Base-by-base conservation (phyloP, 2,113 vertebrate species). In the Arenaria interpres region DNA sequence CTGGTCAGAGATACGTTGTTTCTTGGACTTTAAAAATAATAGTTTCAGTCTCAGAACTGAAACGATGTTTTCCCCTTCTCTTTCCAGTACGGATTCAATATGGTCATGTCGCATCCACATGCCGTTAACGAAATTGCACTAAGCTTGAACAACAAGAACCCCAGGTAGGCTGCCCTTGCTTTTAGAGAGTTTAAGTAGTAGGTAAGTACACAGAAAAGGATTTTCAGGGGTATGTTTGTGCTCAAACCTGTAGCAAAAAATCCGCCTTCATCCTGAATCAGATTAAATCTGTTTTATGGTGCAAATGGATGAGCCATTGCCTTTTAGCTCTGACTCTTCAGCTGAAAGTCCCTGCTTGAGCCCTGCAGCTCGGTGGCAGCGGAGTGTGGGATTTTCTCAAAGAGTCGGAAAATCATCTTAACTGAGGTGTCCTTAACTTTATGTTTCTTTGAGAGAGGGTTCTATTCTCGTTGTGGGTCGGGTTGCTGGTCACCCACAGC, bases 41-140 rank as follows among this genome's bases (percentile, higher is more conserved):
- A 6, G 24, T 53, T 50, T 43, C 14, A 23, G 33, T 66, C 56
- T 46, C 24, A 14, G 7, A 81, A 13, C 48, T 68, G 76, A 76
- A 50, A 30, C 15, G 1, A 2, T 43, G 1, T 5, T 80, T 59
- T 69, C 79, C 69, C 37, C 37, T 67, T 86, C 90, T 69, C 10
- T 51, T 85, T 95, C 54, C 94, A 99, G 99, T 99, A 99, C 2
- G 99, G 99, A 25, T 99, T 99, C 98, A 99, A 99, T 95, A 99
- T 99, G 99, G 99, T 99, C 51, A 99, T 99, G 99, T 99, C 99
- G 4, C 99, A 99, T 33, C 99, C 99, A 1, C 99, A 99, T 20
- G 99, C 99, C 7, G 99, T 99, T 48, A 99, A 99, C 5, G 99
- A 99, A 96, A 99, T 99, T 59, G 99, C 99, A 51, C 98, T 99